phyloP scores from a whole-genome alignment of 2,888 invertebrate genomes.

The Emmelina monodactyla region DNA sequence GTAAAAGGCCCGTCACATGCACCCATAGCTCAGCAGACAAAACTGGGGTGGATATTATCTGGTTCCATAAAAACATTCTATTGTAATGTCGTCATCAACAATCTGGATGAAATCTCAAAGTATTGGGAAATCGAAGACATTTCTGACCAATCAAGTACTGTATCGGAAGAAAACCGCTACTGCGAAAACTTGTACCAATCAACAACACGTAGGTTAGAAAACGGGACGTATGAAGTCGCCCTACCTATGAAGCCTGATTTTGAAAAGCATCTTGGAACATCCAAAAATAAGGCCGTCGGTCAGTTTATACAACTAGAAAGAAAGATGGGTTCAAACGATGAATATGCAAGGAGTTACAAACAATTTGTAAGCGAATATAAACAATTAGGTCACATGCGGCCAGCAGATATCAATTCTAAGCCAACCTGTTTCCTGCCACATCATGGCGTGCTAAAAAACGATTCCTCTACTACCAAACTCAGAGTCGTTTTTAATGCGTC shows the following conservation, averaged over 20 bases:
- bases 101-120: constrained; percentile 4
- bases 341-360: not conserved
- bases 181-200: constrained; percentile 4
- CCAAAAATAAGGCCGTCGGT: constrained; percentile 1
- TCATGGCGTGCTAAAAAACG: constrained; percentile 8
- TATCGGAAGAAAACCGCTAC: not conserved
- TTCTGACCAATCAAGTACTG: not conserved
- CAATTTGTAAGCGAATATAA: constrained; percentile 7
- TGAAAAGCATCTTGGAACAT: not conserved
- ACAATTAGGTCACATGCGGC: constrained; percentile 4
- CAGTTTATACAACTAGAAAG: constrained; percentile 6
- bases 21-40: constrained; percentile 13
- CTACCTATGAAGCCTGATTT: constrained; percentile 4
- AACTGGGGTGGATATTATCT: constrained; percentile 12
- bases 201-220: constrained; percentile 1
- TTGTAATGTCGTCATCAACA: constrained; percentile 9
- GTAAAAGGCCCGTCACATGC: constrained; percentile 7
- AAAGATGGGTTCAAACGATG: constrained; percentile 1
- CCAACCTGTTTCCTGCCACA: constrained; percentile 8
- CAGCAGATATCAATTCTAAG: not conserved
- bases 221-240: constrained; percentile 4
- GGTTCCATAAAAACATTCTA: constrained; percentile 7
- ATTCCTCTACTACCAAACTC: constrained; percentile 11
- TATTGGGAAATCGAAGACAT: constrained; percentile 6
- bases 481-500: constrained; percentile 16